Percentiles rank a stretch among this genome's conserved stretches.
These are phyloP conservation scores for Sylvia atricapilla DNA, from an alignment of 2,113 vertebrate species.

Conservation along the genomic window DNA sequence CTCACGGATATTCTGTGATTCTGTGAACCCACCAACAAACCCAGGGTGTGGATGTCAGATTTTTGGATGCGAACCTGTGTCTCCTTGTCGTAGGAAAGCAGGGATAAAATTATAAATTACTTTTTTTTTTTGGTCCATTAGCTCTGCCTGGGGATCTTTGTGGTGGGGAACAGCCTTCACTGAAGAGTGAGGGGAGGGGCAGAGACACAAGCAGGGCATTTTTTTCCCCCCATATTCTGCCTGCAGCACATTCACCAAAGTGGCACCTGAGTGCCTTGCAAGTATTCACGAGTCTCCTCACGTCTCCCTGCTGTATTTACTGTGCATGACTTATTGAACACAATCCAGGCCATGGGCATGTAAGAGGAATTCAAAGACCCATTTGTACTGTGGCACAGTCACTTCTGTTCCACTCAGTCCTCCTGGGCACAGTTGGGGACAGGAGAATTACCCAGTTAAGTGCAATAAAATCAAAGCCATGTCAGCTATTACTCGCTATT, in stretches of 20 bases:
- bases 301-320: conserved; percentile 27
- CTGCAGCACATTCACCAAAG: background rate
- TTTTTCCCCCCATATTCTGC: background rate
- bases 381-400: conserved; percentile 1
- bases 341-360: background rate
- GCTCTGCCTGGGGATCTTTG: background rate
- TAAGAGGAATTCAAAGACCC: background rate
- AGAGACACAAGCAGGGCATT: background rate
- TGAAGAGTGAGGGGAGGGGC: background rate
- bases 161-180: background rate
- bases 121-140: background rate
- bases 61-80: background rate
- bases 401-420: conserved; percentile 19
- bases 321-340: conserved; percentile 34
- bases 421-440: conserved; percentile 33
- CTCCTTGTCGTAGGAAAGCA: background rate
- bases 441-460: conserved; percentile 51
- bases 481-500: conserved; percentile 36
- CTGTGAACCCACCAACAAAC: background rate
- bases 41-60: background rate
- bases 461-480: conserved; percentile 63
- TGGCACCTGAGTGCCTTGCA: background rate
- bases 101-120: background rate
- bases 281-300: conserved; percentile 17
- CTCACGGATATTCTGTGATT: too few species aligned